Base-by-base conservation (phyloP, 2,797 vertebrate species). In the Tarsius wallacei region DNA sequence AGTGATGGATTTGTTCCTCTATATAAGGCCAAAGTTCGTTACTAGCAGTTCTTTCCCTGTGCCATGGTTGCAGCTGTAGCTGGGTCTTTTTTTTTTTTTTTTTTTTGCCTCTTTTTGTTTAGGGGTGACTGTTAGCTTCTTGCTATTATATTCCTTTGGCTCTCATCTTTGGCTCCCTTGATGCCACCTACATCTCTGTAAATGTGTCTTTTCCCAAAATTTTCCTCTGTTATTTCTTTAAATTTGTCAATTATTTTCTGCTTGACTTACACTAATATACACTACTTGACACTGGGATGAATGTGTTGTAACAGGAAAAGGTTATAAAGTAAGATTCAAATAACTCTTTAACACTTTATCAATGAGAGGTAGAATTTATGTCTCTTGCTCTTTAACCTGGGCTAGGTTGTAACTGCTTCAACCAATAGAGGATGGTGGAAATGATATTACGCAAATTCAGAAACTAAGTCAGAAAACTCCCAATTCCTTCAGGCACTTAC, bases 61-160 rank as follows among this genome's bases (percentile, higher is more conserved):
- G 10, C 47, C 16, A 82, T 6, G 36, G 8, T 15, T 36, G 57
- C 57, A 19, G 8, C 36, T 42, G 14, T 81, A 36, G 24, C 26
- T 26, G 57, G 33, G 57, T 63, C 33, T n/a, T 31, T 2, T 42
- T 42, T 42, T 42, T 42, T 42, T 42, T 42, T 42, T 42, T 42
- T 42, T 24, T 10, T 61, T 82, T 47, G 9, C 16, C n/a, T 36
- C 16, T 42, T 63, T 14, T 2, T 0, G 0, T 59, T 8, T 28
- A 42, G 57, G 15, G 7, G 12, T 36, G 22, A 55, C 6, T 9
- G 22, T 26, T 36, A 55, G 55, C 53, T 24, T 19, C 7, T 11
- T 61, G 14, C 4, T 42, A 15, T 28, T 42, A 42, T 6, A 28
- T 26, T 61, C n/a, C 9, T 16, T 57, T 24, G 57, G 57, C 28